Evolutionary conservation across 2,888 invertebrate genomes (phyloP), one percentile per base, ranked within the genome.

Genomic region (Deilephila elpenor): DNA sequence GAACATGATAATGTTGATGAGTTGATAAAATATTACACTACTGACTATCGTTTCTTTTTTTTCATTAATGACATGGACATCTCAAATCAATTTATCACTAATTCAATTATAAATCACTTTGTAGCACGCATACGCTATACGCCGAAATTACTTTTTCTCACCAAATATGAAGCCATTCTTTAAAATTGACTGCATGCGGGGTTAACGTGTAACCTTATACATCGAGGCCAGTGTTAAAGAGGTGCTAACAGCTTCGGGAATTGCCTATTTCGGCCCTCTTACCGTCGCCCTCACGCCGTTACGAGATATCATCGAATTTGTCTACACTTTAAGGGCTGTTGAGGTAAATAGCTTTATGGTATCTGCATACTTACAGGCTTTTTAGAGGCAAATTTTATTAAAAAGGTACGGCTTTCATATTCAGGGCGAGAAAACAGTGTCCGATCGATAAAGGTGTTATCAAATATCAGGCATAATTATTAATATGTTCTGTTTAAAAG

Each of bases 181-280:
- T 37, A 62, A 62, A 62, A 62, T 37, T 14, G n/a, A 34, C 19
- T 34, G 17, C 20, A 20, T 25, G 44, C 8, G 44, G 44, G 4
- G 20, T 67, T 44, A 51, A 25, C 51, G 19, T n/a, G 67, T 56
- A n/a, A 4, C n/a, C 44, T 44, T 44, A 14, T n/a, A 7, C 11
- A 20, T 37, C 37, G 37, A 67, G 64, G 56, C 67, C 64, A 67
- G 56, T 19, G 20, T 37, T 37, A 64, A 59, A 37, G 64, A 67
- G 34, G 34, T 29, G 73, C 71, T 71, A 71, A 67, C 56, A 25
- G 73, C 56, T 44, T 37, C 53, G 34, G 59, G 71, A 73, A 73
- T 75, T 75, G 71, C 73, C 64, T 73, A 73, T 59, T 70, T 59
- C 59, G 71, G 64, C 60, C 64, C 71, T 29, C 71, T 59, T 29